phyloP scores from a whole-genome alignment of 2,113 vertebrate species.

The Trinectes maculatus region DNA sequence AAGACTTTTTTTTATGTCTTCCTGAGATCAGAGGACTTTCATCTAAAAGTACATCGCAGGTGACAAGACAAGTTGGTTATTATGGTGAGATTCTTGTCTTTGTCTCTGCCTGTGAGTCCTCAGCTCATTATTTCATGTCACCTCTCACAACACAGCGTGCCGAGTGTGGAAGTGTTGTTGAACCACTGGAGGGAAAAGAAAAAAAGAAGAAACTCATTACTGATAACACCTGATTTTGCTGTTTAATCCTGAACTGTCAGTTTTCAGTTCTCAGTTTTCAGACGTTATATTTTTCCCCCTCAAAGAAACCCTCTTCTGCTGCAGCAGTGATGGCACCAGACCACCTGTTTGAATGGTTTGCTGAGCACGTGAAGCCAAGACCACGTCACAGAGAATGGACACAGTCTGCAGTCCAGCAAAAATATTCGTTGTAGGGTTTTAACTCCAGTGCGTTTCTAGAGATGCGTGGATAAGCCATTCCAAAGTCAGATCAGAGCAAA shows the following conservation, averaged over 20 bases:
- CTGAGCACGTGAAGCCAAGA: not conserved
- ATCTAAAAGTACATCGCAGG: not conserved
- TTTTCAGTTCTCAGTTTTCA: not conserved
- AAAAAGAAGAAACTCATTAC: not conserved
- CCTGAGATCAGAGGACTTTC: not conserved
- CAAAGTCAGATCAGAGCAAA: too few species aligned
- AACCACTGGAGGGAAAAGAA: too few species aligned
- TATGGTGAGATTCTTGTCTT: not conserved
- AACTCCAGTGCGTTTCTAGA: too few species aligned
- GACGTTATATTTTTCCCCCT: too few species aligned
- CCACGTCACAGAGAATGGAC: too few species aligned
- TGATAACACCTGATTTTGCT: not conserved
- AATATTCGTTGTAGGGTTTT: too few species aligned
- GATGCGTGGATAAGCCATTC: too few species aligned
- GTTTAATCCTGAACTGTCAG: not conserved
- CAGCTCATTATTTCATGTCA: slow-evolving; percentile 2
- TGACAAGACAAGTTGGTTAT: not conserved
- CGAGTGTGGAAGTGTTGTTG: not conserved
- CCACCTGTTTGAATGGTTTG: too few species aligned
- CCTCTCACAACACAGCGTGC: not conserved
- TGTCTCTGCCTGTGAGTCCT: not conserved
- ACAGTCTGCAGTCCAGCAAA: too few species aligned
- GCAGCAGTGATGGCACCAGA: too few species aligned
- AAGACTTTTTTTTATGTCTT: not conserved
- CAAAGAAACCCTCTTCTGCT: too few species aligned